phyloP scores from a whole-genome alignment of 2,797 vertebrate genomes.

The Pelochelys cantorii region DNA sequence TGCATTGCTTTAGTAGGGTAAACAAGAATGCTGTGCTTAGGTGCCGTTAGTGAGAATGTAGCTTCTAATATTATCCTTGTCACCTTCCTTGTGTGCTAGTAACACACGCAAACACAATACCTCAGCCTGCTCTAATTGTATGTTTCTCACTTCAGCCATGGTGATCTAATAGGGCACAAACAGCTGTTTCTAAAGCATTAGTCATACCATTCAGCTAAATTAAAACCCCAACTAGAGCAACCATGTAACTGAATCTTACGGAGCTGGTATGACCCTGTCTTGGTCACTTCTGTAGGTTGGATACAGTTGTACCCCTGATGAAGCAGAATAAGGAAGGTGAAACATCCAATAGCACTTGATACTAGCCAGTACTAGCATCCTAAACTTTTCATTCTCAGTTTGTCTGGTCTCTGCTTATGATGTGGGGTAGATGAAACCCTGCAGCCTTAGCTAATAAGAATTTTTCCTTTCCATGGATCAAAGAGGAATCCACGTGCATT shows the following conservation, averaged over 20 bases:
- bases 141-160: neutral
- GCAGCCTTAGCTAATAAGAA: neutral
- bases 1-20: accelerated
- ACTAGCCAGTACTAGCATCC: too few species aligned
- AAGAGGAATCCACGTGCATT: neutral
- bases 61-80: neutral
- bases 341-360: too few species aligned
- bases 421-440: neutral
- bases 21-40: accelerated
- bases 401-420: neutral
- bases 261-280: neutral
- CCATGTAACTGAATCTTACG: neutral
- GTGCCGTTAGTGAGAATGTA: accelerated
- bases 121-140: neutral
- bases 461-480: neutral
- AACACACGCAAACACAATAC: neutral
- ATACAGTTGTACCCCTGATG: too few species aligned
- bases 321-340: too few species aligned
- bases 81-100: accelerated
- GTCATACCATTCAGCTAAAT: neutral
- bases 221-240: neutral
- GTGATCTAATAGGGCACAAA: neutral
- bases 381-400: neutral
- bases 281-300: neutral
- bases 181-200: neutral